Conservation (phyloP, 92 coral and sea anemone genomes). For the Zoanthus solanderi region DNA sequence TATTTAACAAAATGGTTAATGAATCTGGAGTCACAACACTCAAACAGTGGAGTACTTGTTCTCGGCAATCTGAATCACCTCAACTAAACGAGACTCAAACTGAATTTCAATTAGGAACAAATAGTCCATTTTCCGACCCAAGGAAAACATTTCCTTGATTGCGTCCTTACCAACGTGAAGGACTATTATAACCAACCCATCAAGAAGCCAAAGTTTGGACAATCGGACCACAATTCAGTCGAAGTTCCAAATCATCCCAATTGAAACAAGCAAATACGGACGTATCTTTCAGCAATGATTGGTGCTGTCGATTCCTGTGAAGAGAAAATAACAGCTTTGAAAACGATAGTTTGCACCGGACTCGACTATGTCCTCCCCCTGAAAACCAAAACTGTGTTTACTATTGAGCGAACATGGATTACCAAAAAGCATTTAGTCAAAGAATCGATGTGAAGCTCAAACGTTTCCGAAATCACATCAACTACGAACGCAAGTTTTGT, state of each 20-base stretch:
- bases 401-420: no score
- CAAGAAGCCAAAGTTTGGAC: constrained; percentile 57
- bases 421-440: no score
- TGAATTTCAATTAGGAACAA: constrained; percentile 65
- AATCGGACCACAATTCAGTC: constrained; percentile 67
- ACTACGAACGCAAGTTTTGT: no score
- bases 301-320: no score
- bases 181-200: constrained; percentile 60
- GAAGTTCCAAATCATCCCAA: constrained; percentile 49
- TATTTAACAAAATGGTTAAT: constrained; percentile 56
- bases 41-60: constrained; percentile 63
- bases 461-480: no score
- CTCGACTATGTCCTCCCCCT: no score
- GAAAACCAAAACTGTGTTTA: no score
- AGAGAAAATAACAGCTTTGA: no score
- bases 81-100: constrained; percentile 55
- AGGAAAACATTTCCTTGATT: constrained; percentile 50
- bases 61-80: constrained; percentile 56
- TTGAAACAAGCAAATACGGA: no score
- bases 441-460: no score
- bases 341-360: no score
- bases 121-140: constrained; percentile 74
- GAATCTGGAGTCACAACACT: constrained; percentile 65
- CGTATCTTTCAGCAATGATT: no score
- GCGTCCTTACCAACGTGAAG: constrained; percentile 61